phyloP scores from a whole-genome alignment of 1,140 invertebrate species.

The Caerostris darwini region DNA sequence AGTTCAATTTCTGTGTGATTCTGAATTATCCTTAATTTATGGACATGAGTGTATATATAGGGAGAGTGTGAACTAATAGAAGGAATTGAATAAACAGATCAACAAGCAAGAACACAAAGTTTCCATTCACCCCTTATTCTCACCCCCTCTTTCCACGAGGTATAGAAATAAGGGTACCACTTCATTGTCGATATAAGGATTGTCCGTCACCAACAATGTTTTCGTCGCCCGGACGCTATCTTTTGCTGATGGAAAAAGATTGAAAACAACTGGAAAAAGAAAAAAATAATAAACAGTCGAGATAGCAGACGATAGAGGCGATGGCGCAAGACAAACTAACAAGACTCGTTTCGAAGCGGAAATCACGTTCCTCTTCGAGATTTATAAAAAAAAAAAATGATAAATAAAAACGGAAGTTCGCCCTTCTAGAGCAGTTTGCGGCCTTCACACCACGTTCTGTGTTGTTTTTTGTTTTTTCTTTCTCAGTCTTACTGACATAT shows the following conservation, averaged over 20 bases:
- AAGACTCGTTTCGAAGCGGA: conserved; percentile 29
- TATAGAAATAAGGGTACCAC: background rate
- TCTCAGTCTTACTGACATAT: background rate
- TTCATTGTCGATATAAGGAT: background rate
- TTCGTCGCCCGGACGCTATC: background rate
- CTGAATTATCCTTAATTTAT: too few relatives aligned
- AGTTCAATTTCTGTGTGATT: too few relatives aligned
- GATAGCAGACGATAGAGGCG: background rate
- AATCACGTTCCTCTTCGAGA: conserved; percentile 12
- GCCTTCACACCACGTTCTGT: background rate
- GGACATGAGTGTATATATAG: too few relatives aligned
- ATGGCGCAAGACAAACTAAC: background rate
- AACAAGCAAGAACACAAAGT: background rate
- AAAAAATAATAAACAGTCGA: background rate
- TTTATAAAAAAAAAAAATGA: background rate
- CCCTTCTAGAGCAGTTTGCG: background rate
- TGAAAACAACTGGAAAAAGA: background rate
- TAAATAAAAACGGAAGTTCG: conserved; percentile 4
- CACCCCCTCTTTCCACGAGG: background rate
- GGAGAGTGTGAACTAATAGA: too few relatives aligned
- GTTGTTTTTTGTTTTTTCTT: background rate
- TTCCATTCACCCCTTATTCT: background rate
- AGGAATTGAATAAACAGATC: background rate
- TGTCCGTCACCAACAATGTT: conserved; percentile 4
- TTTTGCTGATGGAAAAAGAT: background rate